Base-by-base conservation (phyloP, 2,797 vertebrate genomes). In the Odontamblyopus rebecca region DNA sequence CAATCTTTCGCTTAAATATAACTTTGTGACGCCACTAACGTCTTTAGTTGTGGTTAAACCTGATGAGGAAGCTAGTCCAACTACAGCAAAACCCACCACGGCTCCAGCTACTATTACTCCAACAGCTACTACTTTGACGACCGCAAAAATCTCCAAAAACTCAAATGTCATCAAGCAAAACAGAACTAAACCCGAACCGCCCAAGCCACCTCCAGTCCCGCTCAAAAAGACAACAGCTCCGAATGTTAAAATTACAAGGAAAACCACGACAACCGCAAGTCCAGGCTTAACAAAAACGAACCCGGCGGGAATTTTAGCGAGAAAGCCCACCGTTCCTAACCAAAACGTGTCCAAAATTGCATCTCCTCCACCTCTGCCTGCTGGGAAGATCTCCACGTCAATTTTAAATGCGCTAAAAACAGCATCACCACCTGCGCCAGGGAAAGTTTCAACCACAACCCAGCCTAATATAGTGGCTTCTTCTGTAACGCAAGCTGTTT, bases 21-120 rank as follows among this genome's bases (percentile, higher is more conserved):
- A 95, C 82, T 96, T 96, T 73, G 95, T 96, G 13, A 96, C 95
- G 15, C 94, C 94, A 0, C 89, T 96, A 70, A 96, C 95, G 15
- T 96, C 95, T 54, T 84, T 96, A 83, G 93, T 96, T 12, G 91
- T 97, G 12, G 92, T 95, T 1, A 94, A 94, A 70, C 95, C 94
- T 2, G 94, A 94, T 60, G 84, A 79, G n/a, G 89, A 91, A 59
- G 91, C 93, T 73, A 73, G 69, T 61, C 73, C 89, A 16, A 82
- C 86, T n/a, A 89, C 89, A 2, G 56, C 64, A 12, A 81, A 75
- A 67, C 71, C 90, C 19, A 73, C 83, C 27, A 70, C 82, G 0
- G 32, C 82, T 0, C 48, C 79, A n/a, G 71, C 79, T 32, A 85
- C 86, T 0, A 80, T 68, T 53, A 81, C 87, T 12, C 85, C 85